Evolutionary conservation across 1,140 invertebrate genomes (phyloP).

Genomic region (Amyelois transitella): DNA sequence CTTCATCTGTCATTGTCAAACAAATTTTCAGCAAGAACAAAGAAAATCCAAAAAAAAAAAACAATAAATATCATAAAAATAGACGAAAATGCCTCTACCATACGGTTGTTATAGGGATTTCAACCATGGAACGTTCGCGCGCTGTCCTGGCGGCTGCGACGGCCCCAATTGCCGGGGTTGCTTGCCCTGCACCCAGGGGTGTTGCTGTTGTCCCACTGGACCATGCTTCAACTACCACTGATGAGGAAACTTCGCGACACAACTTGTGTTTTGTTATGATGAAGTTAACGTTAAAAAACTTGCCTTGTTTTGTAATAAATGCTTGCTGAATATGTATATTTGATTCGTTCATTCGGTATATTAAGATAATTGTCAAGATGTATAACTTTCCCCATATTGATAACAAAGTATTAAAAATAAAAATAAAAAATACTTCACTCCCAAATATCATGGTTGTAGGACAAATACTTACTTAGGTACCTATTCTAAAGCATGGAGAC

Average conservation of each 20-base stretch:
- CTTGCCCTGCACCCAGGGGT: conserved; percentile 38
- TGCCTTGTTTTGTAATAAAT: background rate
- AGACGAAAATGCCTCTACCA: conserved; percentile 37
- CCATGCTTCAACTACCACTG: conserved; percentile 47
- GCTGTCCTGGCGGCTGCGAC: conserved; percentile 48
- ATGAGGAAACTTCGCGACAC: too few relatives aligned
- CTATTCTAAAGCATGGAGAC: too few relatives aligned
- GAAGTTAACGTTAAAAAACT: too few relatives aligned
- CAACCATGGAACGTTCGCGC: conserved; percentile 44
- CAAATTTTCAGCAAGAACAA: background rate
- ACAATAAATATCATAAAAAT: conserved; percentile 11
- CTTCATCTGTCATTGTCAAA: background rate
- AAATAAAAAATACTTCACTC: too few relatives aligned
- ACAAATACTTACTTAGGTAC: too few relatives aligned
- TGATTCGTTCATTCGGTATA: background rate
- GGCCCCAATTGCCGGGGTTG: conserved; percentile 17
- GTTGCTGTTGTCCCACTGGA: conserved; percentile 45
- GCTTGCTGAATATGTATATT: background rate
- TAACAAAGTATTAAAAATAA: too few relatives aligned
- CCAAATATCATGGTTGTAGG: too few relatives aligned
- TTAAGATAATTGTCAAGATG: too few relatives aligned
- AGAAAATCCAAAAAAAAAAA: background rate
- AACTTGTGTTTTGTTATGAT: too few relatives aligned
- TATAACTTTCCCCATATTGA: too few relatives aligned
- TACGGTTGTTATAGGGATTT: conserved; percentile 47